Evolutionary conservation across 2,797 vertebrate species (phyloP), one percentile per base, ranked within the genome.

Genomic region (Myiotriccus ornatus): DNA sequence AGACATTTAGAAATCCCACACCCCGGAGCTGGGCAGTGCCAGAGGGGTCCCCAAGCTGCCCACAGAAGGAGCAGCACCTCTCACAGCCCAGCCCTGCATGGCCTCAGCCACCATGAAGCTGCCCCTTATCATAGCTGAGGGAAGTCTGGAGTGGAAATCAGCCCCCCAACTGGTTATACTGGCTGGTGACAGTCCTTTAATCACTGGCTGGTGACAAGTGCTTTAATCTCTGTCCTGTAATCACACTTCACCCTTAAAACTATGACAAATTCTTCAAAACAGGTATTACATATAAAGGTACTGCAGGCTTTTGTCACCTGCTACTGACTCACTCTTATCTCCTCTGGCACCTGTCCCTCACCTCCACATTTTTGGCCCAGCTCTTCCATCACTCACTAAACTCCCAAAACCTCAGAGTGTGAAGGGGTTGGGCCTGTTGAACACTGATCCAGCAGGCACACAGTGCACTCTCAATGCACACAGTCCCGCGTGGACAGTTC

Each of bases 391-490:
- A 56, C 49, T 16, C 64, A 34, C 41, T 23, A 49, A 35, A 5
- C 24, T n/a, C 21, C n/a, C 35, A 4, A 60, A 56, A 68, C 34
- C 32, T 53, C 55, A 27, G 22, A 56, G 14, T 3, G 1, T 12
- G 22, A 56, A 59, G 25, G 14, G 43, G 10, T 27, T 47, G 43
- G 21, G 25, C 13, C 37, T 70, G 41, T 9, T 56, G 32, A 75
- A 90, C 47, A 63, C 6, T 18, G 21, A 50, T 25, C 22, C 3
- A 27, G 27, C 47, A 81, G 65, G 71, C 39, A 76, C 24, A 71
- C 0, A 0, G 27, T 12, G 23, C 52, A 30, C 44, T 69, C 55
- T 30, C 0, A 0, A 12, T 8, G 46, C 24, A 57, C 12, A 23
- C 16, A 55, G 10, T 4, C 28, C 32, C 17, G 34, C 64, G 12